Evolutionary conservation across 2,113 vertebrate genomes (phyloP).

Genomic region (Trinectes maculatus): DNA sequence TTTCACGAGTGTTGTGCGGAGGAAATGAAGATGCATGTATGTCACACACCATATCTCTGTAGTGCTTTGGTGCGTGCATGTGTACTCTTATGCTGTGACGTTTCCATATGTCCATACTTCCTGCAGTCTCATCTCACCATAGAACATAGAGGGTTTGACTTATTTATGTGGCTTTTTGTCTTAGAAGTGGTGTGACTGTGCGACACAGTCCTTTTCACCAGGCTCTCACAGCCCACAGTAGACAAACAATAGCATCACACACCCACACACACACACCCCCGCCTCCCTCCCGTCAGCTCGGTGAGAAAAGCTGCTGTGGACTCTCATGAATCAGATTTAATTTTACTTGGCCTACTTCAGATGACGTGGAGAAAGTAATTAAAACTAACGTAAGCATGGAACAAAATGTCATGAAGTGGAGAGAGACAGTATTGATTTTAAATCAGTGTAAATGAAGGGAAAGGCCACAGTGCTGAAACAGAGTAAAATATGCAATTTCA

Average conservation of each 20-base stretch:
- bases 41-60: conserved; percentile 25
- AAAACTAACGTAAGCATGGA: conserved; percentile 32
- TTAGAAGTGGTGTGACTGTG: conserved; percentile 18
- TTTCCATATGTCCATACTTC: conserved; percentile 37
- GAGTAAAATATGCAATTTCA: conserved; percentile 50
- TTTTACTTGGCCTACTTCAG: conserved; percentile 5
- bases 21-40: conserved; percentile 22
- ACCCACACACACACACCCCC: not conserved
- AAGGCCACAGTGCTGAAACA: not conserved
- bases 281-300: not conserved
- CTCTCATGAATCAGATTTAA: conserved; percentile 3
- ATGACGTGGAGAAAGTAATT: conserved; percentile 31
- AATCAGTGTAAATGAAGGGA: conserved; percentile 41
- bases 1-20: conserved; percentile 18
- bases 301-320: not conserved
- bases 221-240: conserved; percentile 11
- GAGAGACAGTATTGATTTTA: conserved; percentile 40
- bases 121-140: not conserved
- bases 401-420: conserved; percentile 35
- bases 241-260: not conserved
- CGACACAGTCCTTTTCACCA: not conserved
- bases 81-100: conserved; percentile 24
- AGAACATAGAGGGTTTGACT: conserved; percentile 40
- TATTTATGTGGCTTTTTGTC: conserved; percentile 54
- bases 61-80: conserved; percentile 41